Base-by-base conservation (phyloP, 2,888 invertebrate species). In the Mycalesis mineus region DNA sequence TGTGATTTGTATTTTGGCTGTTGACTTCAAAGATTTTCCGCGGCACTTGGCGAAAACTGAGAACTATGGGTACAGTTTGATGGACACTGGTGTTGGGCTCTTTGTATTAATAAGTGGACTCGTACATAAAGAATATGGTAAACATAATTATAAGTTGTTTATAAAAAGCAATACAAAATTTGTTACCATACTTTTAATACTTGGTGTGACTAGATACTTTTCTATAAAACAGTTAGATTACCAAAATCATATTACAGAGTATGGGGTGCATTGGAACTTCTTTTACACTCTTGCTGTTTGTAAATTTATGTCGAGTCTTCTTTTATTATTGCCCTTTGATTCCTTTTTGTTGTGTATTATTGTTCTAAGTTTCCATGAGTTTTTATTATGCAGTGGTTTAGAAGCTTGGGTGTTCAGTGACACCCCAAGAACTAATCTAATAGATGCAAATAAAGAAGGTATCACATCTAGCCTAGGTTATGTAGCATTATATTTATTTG, bases 221-320 rank as follows among this genome's bases (percentile, higher is more conserved):
- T 78, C 90, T 13, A 77, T 94, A 0, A 92, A 92, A 69, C 77
- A 92, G 41, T 83, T 94, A 1, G 92, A 95, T 65, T 99, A 99
- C 79, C 95, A 96, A 57, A 95, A 95, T 70, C 96, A 97, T 78
- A 92, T 95, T 0, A 93, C 95, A 0, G 99, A 99, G 79, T 99
- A 99, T 89, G 99, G 99, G 0, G 91, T 94, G 0, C 98, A 99
- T 80, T 98, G 98, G 96, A 99, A 99, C 83, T 99, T 99, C 78
- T 99, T 99, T 81, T 94, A 98, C 66, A 98, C 98, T 0, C 84
- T 99, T 57, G 97, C 96, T 2, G 83, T 94, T 40, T 94, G 97
- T 14, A 97, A 96, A 83, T 76, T 96, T 0, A 72, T 95, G 15
- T 93, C 94, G 39, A 92, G 93, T 0, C 64, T 93, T 7, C 70